A percentile compares a stretch with the other conserved stretches of the same genome.
Conservation (phyloP, 1,140 invertebrate species). For the Archegozetes longisetosus region DNA sequence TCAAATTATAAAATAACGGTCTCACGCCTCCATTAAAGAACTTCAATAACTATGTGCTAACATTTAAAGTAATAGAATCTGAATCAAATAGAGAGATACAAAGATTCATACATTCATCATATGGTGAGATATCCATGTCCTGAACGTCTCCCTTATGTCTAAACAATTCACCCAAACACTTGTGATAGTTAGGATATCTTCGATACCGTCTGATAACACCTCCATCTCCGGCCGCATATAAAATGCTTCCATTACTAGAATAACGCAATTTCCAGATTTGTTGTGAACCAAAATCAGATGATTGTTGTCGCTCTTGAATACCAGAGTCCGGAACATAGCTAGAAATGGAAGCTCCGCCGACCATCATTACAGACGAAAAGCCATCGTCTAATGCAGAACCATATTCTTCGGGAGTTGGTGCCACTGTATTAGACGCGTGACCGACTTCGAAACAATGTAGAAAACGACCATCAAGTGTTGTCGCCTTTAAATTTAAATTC, state of each 20-base stretch:
- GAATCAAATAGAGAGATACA: too few relatives aligned
- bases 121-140: slow-evolving; percentile 38
- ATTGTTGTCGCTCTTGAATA: slow-evolving; percentile 29
- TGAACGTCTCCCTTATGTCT: slow-evolving; percentile 35
- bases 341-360: slow-evolving; percentile 34
- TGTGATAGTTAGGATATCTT: slow-evolving; percentile 34
- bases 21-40: too few relatives aligned
- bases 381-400: slow-evolving; percentile 30
- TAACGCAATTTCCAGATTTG: slow-evolving; percentile 34
- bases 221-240: slow-evolving; percentile 35
- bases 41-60: too few relatives aligned
- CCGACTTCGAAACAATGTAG: slow-evolving; percentile 33
- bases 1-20: too few relatives aligned
- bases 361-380: slow-evolving; percentile 34
- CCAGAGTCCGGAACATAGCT: slow-evolving; percentile 35
- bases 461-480: slow-evolving; percentile 32
- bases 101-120: slow-evolving; percentile 41
- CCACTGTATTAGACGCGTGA: slow-evolving; percentile 33
- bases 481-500: slow-evolving; percentile 22
- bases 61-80: too few relatives aligned
- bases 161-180: slow-evolving; percentile 35
- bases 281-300: not conserved
- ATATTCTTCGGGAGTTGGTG: slow-evolving; percentile 34
- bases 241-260: slow-evolving; percentile 34
- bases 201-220: slow-evolving; percentile 32